Conservation (phyloP, 2,113 vertebrate genomes). For the Collichthys lucidus region DNA sequence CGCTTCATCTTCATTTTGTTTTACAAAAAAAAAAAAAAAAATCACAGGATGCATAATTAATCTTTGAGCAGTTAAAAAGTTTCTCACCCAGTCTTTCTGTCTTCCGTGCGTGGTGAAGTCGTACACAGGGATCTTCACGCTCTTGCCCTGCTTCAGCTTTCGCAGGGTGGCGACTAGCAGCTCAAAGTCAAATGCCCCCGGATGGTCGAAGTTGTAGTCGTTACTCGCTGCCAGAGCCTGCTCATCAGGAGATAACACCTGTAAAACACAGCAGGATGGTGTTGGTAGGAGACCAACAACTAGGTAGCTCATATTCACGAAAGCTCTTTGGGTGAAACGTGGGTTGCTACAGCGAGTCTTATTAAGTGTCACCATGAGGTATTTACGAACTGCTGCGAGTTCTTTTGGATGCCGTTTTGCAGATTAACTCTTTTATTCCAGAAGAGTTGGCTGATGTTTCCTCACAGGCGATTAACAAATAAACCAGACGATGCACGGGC, state of each 20-base stretch:
- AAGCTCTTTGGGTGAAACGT: too few relatives aligned
- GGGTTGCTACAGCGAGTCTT: too few relatives aligned
- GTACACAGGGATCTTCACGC: constrained; percentile 95
- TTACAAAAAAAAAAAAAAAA: too few relatives aligned
- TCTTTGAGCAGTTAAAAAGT: background rate
- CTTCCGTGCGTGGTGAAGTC: constrained; percentile 95
- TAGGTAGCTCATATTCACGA: too few relatives aligned
- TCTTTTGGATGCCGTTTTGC: too few relatives aligned
- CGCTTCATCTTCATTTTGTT: background rate
- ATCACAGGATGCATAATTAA: background rate
- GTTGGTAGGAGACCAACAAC: too few relatives aligned
- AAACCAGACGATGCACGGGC: too few relatives aligned
- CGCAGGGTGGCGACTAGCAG: constrained; percentile 91
- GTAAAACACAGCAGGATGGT: background rate
- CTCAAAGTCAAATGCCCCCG: constrained; percentile 89
- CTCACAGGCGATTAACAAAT: too few relatives aligned
- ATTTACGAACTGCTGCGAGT: too few relatives aligned
- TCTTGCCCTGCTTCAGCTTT: constrained; percentile 96
- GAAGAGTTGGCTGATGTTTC: too few relatives aligned
- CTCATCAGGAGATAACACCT: constrained; percentile 93
- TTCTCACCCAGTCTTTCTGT: constrained; percentile 95
- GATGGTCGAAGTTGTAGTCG: constrained; percentile 97
- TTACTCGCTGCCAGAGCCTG: constrained; percentile 90
- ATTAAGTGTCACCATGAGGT: too few relatives aligned
- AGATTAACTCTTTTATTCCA: too few relatives aligned